These are phyloP conservation scores for Synanthedon formicaeformis DNA, from an alignment of 2,888 invertebrate species.

Conservation along the genomic window DNA sequence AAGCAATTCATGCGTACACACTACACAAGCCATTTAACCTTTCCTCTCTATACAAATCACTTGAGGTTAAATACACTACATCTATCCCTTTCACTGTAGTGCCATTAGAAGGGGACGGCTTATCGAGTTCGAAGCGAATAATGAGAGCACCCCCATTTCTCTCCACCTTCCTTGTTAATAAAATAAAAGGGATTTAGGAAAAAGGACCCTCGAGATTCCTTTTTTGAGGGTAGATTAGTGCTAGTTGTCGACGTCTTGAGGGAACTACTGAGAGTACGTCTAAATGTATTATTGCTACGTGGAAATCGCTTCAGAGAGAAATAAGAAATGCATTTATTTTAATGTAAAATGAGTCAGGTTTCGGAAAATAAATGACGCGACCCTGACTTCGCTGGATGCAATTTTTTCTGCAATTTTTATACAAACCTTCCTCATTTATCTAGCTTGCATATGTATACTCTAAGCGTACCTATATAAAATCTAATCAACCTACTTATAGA, in stretches of 20 bases:
- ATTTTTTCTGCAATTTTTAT: too few species aligned
- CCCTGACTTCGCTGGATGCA: too few species aligned
- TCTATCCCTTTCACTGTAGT: neutral
- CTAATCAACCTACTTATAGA: too few species aligned
- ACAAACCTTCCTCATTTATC: too few species aligned
- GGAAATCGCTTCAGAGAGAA: too few species aligned
- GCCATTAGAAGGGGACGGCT: neutral
- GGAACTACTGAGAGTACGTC: neutral
- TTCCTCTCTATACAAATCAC: neutral
- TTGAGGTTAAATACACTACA: neutral
- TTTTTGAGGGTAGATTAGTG: slow-evolving; percentile 25
- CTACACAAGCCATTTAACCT: neutral
- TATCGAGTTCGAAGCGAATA: slow-evolving; percentile 15
- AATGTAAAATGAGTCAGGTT: too few species aligned
- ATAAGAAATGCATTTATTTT: too few species aligned
- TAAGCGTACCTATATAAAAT: too few species aligned
- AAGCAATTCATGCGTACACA: neutral
- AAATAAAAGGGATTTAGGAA: slow-evolving; percentile 38
- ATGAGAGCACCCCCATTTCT: slow-evolving; percentile 15
- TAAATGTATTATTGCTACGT: too few species aligned
- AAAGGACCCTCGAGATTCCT: slow-evolving; percentile 24
- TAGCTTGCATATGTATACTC: too few species aligned
- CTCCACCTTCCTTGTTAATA: slow-evolving; percentile 29
- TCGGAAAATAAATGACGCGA: too few species aligned
- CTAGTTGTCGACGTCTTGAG: slow-evolving; percentile 20